Percentiles rank a stretch among this genome's conserved stretches.
Evolutionary conservation across 2,888 invertebrate species (phyloP).

Genomic region (Nomada ruficornis): DNA sequence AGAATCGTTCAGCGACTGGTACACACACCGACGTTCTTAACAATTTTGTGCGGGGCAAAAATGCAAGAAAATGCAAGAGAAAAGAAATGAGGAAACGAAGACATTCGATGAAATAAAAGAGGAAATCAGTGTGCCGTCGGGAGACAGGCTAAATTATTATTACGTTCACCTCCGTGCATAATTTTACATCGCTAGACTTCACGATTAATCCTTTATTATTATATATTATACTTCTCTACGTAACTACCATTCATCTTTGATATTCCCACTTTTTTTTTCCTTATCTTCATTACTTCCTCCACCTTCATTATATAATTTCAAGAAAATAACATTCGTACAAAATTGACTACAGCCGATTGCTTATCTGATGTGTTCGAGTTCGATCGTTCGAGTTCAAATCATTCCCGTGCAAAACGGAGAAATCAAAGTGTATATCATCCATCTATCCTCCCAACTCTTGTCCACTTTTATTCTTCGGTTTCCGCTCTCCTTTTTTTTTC

Average conservation of each 20-base stretch:
- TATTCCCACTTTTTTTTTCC: slow-evolving; percentile 46
- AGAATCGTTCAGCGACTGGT: slow-evolving; percentile 8
- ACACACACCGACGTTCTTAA: slow-evolving; percentile 28
- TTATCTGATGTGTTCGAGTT: slow-evolving; percentile 76
- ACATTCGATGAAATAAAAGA: slow-evolving; percentile 3
- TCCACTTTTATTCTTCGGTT: slow-evolving; percentile 24
- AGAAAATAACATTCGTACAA: slow-evolving; percentile 83
- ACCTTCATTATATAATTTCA: slow-evolving; percentile 68
- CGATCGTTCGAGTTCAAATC: slow-evolving; percentile 56
- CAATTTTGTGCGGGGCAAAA: slow-evolving; percentile 33
- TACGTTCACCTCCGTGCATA: slow-evolving; percentile 15
- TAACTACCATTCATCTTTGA: slow-evolving; percentile 67
- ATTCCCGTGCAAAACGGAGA: slow-evolving; percentile 57
- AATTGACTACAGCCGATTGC: slow-evolving; percentile 83
- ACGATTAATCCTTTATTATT: slow-evolving; percentile 59
- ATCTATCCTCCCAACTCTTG: slow-evolving; percentile 26
- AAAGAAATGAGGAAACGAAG: background rate
- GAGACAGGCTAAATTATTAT: slow-evolving; percentile 39
- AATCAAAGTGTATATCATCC: slow-evolving; percentile 52
- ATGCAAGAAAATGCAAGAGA: background rate
- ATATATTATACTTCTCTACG: slow-evolving; percentile 64
- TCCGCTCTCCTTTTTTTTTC: slow-evolving; percentile 4
- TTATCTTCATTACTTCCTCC: too few species aligned
- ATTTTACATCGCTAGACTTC: slow-evolving; percentile 56
- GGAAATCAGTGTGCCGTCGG: slow-evolving; percentile 6